These are phyloP conservation scores for Hemicentrotus pulcherrimus DNA, from an alignment of 35 echinoderm and acorn worm genomes.

Conservation along the genomic window DNA sequence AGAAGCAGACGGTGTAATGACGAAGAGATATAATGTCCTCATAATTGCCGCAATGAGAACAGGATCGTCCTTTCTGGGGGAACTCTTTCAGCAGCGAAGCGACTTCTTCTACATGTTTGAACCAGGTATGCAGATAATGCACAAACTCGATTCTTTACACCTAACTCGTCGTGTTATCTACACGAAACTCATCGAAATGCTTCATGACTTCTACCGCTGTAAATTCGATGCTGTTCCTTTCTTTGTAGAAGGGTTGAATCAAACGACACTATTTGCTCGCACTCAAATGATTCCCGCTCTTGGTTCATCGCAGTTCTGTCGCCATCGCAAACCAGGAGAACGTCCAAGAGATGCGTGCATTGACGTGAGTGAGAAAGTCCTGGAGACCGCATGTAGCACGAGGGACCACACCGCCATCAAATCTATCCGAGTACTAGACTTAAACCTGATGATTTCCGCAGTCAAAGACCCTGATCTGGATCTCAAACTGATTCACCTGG, in stretches of 20 bases:
- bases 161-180: constrained; percentile 49
- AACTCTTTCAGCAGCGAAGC: constrained; percentile 65
- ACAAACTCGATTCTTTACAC: constrained; percentile 55
- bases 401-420: constrained; percentile 53
- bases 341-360: constrained; percentile 3
- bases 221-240: constrained; percentile 54
- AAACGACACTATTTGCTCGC: background rate
- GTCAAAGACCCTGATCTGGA: constrained; percentile 49
- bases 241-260: constrained; percentile 43
- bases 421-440: constrained; percentile 59
- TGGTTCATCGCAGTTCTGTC: background rate
- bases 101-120: constrained; percentile 80
- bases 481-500: constrained; percentile 67
- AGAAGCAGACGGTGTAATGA: background rate
- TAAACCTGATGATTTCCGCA: constrained; percentile 59
- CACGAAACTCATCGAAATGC: constrained; percentile 56
- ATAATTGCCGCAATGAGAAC: constrained; percentile 74
- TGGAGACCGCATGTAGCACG: constrained; percentile 41
- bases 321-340: background rate
- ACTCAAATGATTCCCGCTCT: background rate
- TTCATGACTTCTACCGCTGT: constrained; percentile 58
- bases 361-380: background rate
- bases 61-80: constrained; percentile 74
- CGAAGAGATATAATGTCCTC: constrained; percentile 11
- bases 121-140: constrained; percentile 57